Evolutionary conservation across 2,888 invertebrate species (phyloP).

Genomic region (Acrocera orbiculus): DNA sequence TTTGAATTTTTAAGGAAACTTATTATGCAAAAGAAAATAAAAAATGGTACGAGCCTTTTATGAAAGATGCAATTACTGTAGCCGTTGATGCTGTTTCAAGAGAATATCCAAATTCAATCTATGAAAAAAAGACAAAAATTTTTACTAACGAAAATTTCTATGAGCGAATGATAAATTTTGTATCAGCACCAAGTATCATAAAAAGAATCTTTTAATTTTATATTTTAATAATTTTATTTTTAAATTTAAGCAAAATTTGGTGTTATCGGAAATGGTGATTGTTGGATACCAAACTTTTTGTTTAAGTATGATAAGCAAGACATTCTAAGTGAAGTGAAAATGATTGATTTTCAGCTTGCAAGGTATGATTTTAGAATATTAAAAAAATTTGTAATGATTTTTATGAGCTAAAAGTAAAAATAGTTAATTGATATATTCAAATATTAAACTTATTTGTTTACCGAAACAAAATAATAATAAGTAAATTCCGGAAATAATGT

Average conservation of each 20-base stretch:
- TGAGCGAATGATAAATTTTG: conserved; percentile 29
- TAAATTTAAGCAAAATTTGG: conserved; percentile 26
- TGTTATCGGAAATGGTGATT: conserved; percentile 52
- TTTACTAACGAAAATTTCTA: conserved; percentile 37
- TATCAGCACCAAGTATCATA: conserved; percentile 18
- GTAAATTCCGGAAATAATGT: too few species aligned
- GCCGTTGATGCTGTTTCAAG: conserved; percentile 45
- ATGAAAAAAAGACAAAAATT: conserved; percentile 37
- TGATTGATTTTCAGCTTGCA: conserved; percentile 54
- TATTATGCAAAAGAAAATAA: conserved; percentile 38
- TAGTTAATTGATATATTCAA: too few species aligned
- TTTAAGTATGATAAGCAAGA: conserved; percentile 27
- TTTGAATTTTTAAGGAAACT: conserved; percentile 30
- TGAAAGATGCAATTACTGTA: conserved; percentile 34
- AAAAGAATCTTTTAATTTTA: too few species aligned
- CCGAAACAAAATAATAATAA: too few species aligned
- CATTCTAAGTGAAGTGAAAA: conserved; percentile 32
- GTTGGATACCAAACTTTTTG: conserved; percentile 60
- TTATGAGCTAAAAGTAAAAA: too few species aligned
- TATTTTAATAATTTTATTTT: neutral
- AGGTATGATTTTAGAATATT: too few species aligned
- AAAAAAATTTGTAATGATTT: too few species aligned
- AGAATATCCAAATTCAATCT: conserved; percentile 41
- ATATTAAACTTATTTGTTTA: too few species aligned
- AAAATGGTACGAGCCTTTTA: conserved; percentile 40